Evolutionary conservation across 2,888 invertebrate genomes (phyloP).

Genomic region (Lepidocyrtinus sp.): DNA sequence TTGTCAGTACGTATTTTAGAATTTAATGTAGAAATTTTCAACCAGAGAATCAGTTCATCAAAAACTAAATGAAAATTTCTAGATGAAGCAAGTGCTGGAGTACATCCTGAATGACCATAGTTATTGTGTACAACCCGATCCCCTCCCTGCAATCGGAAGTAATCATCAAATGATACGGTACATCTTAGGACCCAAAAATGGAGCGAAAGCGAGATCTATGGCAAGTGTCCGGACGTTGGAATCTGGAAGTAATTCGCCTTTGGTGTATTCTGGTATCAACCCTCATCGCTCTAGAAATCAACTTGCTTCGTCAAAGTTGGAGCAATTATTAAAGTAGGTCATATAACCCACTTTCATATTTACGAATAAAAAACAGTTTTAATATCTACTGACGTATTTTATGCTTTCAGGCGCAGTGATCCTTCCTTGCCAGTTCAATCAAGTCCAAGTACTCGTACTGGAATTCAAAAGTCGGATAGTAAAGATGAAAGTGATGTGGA

Average conservation of each 20-base stretch:
- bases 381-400: too few species aligned
- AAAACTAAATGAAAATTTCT: too few species aligned
- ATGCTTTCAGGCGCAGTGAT: conserved; percentile 29
- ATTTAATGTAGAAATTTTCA: neutral
- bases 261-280: neutral
- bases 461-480: too few species aligned
- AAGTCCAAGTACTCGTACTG: neutral
- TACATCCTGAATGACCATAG: conserved; percentile 61
- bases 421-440: too few species aligned
- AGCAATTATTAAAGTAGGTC: conserved; percentile 49
- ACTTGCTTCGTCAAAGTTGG: conserved; percentile 42
- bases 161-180: conserved; percentile 54
- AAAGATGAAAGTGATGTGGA: conserved; percentile 71
- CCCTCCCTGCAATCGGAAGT: conserved; percentile 45
- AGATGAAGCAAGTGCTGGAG: conserved; percentile 62
- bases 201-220: conserved; percentile 34
- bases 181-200: conserved; percentile 54
- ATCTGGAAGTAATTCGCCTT: conserved; percentile 18
- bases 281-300: conserved; percentile 28
- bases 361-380: neutral
- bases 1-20: conserved; percentile 29
- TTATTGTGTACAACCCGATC: conserved; percentile 56
- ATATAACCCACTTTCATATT: neutral
- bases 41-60: too few species aligned
- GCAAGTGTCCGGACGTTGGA: conserved; percentile 21